phyloP scores from a whole-genome alignment of 2,888 invertebrate species.

The Lithophane semibrunnea region DNA sequence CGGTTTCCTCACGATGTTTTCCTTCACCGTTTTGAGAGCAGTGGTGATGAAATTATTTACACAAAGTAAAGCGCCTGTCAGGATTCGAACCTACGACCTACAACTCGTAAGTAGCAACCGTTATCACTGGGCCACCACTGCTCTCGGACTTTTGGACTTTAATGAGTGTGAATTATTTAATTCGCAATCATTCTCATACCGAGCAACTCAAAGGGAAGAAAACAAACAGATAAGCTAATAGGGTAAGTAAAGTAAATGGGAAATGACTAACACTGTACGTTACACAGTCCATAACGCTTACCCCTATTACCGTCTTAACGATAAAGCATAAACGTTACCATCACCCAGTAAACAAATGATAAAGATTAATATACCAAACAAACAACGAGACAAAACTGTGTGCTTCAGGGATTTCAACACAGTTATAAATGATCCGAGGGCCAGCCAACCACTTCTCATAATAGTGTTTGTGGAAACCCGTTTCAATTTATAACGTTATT shows the following conservation, averaged over 20 bases:
- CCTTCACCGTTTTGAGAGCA: no score
- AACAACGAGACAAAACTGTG: conserved; percentile 23
- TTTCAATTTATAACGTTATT: conserved; percentile 62
- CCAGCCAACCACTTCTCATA: conserved; percentile 28
- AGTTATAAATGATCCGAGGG: conserved; percentile 33
- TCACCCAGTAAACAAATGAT: conserved; percentile 29
- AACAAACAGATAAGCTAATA: not conserved
- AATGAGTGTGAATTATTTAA: no score
- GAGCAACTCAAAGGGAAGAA: not conserved
- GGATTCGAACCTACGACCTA: no score
- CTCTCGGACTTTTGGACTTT: no score
- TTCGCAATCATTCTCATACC: not conserved
- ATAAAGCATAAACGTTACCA: conserved; percentile 10
- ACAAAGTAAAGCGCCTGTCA: no score
- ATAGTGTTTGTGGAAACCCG: conserved; percentile 51
- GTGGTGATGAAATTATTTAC: no score
- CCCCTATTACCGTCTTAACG: conserved; percentile 2
- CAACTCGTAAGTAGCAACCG: no score
- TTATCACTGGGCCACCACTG: no score
- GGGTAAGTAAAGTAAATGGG: no score
- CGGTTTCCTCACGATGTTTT: no score
- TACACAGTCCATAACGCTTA: not conserved
- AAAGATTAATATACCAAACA: conserved; percentile 36
- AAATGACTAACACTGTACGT: not conserved
- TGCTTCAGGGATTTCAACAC: conserved; percentile 33